These are phyloP conservation scores for Poeciliopsis gracilis DNA, from an alignment of 2,797 vertebrate genomes.

Conservation along the genomic window DNA sequence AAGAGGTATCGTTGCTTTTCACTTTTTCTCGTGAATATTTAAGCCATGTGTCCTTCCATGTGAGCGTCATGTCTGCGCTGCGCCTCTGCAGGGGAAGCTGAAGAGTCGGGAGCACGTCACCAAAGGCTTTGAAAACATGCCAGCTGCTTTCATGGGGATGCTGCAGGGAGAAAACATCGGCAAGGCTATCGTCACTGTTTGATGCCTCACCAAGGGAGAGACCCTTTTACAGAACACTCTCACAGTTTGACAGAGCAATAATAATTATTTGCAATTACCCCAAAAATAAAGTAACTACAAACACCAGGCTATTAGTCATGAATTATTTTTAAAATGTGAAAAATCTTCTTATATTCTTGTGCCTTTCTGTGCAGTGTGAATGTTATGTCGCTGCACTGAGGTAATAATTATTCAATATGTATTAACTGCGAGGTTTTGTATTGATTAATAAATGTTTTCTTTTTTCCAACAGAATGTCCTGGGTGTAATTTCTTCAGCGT, in stretches of 20 bases:
- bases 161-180: conserved; percentile 88
- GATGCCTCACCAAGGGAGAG: conserved; percentile 41
- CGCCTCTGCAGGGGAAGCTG: conserved; percentile 84
- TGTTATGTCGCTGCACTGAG: background rate
- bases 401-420: background rate
- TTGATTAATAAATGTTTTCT: background rate
- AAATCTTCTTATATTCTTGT: background rate
- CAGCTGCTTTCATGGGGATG: conserved; percentile 88
- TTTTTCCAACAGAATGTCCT: background rate
- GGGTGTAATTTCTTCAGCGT: background rate
- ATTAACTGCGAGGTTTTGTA: background rate
- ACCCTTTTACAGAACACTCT: background rate
- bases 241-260: conserved; percentile 16
- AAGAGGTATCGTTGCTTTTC: conserved; percentile 76
- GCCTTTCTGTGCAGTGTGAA: background rate
- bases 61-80: conserved; percentile 23
- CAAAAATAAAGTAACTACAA: background rate
- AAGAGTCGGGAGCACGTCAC: conserved; percentile 83
- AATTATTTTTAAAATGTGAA: background rate
- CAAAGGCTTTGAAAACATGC: conserved; percentile 91
- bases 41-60: background rate
- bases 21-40: background rate
- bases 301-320: background rate
- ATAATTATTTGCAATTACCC: background rate
- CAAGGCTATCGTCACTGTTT: conserved; percentile 86